Percentiles rank a stretch among this genome's conserved stretches.
phyloP scores from a whole-genome alignment of 2,113 vertebrate species.

The Cervus canadensis region DNA sequence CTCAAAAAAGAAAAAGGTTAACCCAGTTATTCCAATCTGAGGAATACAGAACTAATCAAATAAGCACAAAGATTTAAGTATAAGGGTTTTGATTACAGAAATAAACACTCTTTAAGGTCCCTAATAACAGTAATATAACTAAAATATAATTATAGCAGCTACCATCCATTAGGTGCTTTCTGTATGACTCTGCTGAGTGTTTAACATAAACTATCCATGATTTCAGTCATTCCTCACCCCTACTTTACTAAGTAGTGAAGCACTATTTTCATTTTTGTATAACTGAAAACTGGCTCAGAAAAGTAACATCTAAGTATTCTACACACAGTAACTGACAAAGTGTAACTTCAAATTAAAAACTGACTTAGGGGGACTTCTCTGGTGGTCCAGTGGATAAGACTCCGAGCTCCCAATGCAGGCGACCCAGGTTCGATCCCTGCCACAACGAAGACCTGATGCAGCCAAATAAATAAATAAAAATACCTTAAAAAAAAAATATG shows the following conservation, averaged over 20 bases:
- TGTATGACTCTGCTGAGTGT: not conserved
- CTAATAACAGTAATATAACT: not conserved
- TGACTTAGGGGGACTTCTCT: not conserved
- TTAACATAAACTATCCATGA: not conserved
- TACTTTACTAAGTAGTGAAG: not conserved
- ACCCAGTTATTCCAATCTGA: not conserved
- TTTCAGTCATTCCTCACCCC: not conserved
- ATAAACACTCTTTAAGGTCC: not conserved
- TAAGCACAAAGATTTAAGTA: not conserved
- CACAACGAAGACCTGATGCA: not conserved
- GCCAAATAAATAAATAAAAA: not conserved
- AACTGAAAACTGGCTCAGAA: not conserved
- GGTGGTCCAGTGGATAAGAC: not conserved
- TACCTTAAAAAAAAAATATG: not conserved
- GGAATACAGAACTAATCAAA: constrained; percentile 7
- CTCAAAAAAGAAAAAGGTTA: not conserved
- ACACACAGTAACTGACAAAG: not conserved
- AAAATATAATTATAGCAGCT: not conserved
- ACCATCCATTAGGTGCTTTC: not conserved
- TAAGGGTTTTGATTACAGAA: not conserved
- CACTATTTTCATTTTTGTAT: not conserved
- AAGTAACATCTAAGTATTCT: not conserved
- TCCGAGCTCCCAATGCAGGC: not conserved
- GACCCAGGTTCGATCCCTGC: not conserved
- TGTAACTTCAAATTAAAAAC: not conserved